Conservation (phyloP, 2,113 vertebrate genomes). For the Laticauda laticaudata region DNA sequence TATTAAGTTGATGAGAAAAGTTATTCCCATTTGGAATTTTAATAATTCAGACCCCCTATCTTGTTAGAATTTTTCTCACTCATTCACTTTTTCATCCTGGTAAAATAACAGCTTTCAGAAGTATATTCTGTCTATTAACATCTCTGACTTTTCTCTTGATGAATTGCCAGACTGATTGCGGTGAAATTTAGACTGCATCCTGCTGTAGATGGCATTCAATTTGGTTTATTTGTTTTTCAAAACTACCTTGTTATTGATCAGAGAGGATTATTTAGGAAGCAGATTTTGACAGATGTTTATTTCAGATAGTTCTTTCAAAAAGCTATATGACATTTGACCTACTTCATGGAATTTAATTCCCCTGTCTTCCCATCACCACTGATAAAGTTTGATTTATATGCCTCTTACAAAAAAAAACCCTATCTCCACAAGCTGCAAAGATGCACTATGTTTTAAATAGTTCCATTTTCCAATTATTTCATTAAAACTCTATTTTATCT, state of each 20-base stretch:
- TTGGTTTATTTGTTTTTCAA: background rate
- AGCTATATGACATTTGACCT: background rate
- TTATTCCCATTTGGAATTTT: background rate
- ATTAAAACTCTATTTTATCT: background rate
- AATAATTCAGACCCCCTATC: background rate
- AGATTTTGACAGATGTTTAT: background rate
- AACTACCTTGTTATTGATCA: background rate
- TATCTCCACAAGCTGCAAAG: background rate
- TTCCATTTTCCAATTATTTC: background rate
- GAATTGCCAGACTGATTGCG: background rate
- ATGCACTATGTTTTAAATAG: background rate
- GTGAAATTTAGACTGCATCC: background rate
- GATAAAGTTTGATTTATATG: background rate
- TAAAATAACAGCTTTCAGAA: background rate
- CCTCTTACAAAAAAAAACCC: background rate
- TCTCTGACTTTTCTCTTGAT: background rate
- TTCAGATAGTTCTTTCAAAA: background rate
- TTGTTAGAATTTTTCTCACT: background rate
- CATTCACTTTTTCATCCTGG: background rate
- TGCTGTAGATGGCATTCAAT: background rate
- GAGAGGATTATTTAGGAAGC: background rate
- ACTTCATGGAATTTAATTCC: background rate
- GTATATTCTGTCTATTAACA: background rate
- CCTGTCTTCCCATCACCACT: background rate
- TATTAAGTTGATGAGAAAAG: background rate